These are phyloP conservation scores for Petrocephalus microphthalmus DNA, from an alignment of 2,113 vertebrate species.

Conservation along the genomic window DNA sequence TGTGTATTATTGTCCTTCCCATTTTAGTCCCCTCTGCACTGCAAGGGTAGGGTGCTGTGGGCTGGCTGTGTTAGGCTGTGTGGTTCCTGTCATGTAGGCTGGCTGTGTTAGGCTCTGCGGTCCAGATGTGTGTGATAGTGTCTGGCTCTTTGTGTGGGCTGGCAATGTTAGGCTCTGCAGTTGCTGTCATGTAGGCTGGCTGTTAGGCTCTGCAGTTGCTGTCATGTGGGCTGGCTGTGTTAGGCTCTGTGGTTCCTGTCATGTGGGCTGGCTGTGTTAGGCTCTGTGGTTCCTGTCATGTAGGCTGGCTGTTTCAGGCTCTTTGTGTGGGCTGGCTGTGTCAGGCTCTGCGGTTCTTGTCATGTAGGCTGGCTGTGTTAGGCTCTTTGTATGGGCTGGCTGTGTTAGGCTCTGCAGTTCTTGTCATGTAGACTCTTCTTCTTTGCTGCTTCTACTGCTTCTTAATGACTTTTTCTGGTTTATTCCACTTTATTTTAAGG, in stretches of 20 bases:
- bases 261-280: not conserved
- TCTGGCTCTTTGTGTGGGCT: not conserved
- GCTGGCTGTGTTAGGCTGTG: not conserved
- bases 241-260: not conserved
- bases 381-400: no score
- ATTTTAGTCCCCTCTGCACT: not conserved
- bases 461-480: conserved; percentile 4
- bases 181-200: not conserved
- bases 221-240: no score
- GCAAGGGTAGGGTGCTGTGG: not conserved
- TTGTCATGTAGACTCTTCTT: no score
- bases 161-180: not conserved
- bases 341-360: no score
- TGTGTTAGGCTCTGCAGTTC: no score
- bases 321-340: no score
- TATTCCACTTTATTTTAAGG: not conserved
- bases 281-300: no score
- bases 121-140: not conserved
- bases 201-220: not conserved
- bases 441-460: no score
- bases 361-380: no score
- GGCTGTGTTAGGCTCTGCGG: not conserved
- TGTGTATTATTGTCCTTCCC: not conserved
- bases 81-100: not conserved
- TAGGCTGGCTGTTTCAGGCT: no score